Base-by-base conservation (phyloP, 2,888 invertebrate genomes). In the Glomeris marginata region DNA sequence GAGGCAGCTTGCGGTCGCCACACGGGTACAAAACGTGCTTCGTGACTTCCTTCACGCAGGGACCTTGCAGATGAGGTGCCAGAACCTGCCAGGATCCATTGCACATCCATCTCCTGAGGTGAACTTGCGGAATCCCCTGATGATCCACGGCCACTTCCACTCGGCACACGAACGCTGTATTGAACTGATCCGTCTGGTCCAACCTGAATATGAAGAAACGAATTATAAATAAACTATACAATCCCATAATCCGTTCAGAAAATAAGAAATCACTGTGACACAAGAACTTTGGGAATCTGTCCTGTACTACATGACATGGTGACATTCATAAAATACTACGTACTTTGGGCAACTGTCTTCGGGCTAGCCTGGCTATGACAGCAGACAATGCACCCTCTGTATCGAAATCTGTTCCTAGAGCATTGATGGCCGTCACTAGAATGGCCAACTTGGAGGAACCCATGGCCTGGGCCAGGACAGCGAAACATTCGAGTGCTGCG, bases 401-500 rank as follows among this genome's bases (percentile, higher is more conserved):
- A 34, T 63, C 64, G 16, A 58, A 53, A 13, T 53, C 40, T 22
- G 41, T 57, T 57, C 72, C 72, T 3, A 69, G 62, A 37, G 65
- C 62, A 55, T 70, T 66, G 2, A 72, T 68, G 38, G 67, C 67
- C 43, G 70, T 62, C 43, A 72, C 63, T 56, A 86, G 66, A 60
- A 78, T 66, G 1, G 78, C 75, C 0, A 68, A 59, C 52, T 67
- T 63, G 20, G 73, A 70, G 28, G 73, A 70, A 1, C 77, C 76
- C 56, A 78, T 71, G 49, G 82, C 75, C 66, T 84, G 83, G 2
- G 82, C 82, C 40, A 87, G 66, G 21, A 81, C 78, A 0, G 87
- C 82, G 43, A 86, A 68, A 34, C 82, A 78, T 64, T 88, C 87
- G 48, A 88, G 74, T 50, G 75, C 82, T 54, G 76, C 88, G 69